phyloP scores from a whole-genome alignment of 2,797 vertebrate species.

The Cyclopterus lumpus region DNA sequence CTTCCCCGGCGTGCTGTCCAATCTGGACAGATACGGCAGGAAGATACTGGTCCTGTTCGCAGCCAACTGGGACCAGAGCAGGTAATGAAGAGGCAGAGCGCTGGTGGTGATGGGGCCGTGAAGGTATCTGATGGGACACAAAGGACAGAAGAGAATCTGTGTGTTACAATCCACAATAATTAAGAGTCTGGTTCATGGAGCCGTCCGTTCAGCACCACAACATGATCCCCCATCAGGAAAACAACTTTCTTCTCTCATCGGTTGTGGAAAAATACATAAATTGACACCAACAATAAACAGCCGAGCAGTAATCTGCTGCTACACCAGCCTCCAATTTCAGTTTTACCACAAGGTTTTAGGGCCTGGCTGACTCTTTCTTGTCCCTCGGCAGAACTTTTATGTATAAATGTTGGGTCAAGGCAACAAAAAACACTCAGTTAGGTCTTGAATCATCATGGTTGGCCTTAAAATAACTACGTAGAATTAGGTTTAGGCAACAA shows the following conservation, averaged over 20 bases:
- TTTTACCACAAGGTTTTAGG: background rate
- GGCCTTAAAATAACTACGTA: no score
- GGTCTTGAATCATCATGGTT: no score
- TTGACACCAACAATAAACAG: background rate
- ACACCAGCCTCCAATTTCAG: no score
- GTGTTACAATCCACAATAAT: background rate
- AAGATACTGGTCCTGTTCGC: conserved; percentile 97
- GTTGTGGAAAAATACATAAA: background rate
- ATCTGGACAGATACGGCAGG: conserved; percentile 97
- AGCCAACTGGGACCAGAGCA: conserved; percentile 99
- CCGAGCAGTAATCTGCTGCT: background rate
- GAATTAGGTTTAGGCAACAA: no score
- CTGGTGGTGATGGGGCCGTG: background rate
- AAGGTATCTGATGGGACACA: conserved; percentile 12
- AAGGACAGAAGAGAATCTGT: background rate
- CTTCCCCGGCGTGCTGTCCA: conserved; percentile 95
- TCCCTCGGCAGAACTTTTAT: background rate
- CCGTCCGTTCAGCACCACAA: conserved; percentile 61
- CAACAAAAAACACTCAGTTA: background rate
- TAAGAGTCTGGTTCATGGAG: conserved; percentile 14
- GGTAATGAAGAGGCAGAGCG: conserved; percentile 80
- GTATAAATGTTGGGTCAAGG: background rate
- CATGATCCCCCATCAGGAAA: no score
- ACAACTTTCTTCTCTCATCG: background rate
- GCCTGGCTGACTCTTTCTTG: background rate